Conservation (phyloP, 2,888 invertebrate genomes). For the Pollenia griseotomentosa region DNA sequence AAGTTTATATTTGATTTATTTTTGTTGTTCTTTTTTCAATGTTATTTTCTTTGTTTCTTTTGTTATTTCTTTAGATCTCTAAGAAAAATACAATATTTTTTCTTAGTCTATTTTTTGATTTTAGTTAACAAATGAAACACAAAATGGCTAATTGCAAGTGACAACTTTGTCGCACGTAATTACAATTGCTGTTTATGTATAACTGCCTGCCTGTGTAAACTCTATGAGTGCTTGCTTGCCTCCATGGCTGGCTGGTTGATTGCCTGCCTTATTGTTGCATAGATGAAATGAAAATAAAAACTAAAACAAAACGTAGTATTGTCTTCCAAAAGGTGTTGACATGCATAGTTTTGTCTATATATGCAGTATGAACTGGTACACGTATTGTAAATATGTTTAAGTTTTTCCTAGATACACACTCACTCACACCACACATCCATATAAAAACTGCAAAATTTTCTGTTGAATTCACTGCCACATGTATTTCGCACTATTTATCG, state of each 20-base stretch:
- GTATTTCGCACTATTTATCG: conserved; percentile 55
- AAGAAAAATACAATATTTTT: background rate
- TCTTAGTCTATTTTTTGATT: conserved; percentile 16
- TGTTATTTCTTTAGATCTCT: conserved; percentile 43
- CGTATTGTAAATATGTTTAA: conserved; percentile 40
- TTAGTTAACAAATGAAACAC: conserved; percentile 70
- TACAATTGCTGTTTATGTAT: conserved; percentile 74
- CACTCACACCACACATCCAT: background rate
- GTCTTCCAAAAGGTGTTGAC: conserved; percentile 75
- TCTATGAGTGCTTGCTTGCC: conserved; percentile 46
- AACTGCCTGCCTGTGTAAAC: conserved; percentile 55
- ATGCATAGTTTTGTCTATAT: conserved; percentile 73
- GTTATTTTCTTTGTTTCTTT: conserved; percentile 44
- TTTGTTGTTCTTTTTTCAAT: conserved; percentile 34
- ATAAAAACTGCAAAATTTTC: background rate
- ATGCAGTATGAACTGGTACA: conserved; percentile 44
- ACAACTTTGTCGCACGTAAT: conserved; percentile 76
- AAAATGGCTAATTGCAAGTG: conserved; percentile 76
- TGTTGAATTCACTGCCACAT: conserved; percentile 24
- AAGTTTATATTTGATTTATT: conserved; percentile 48
- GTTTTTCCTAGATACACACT: conserved; percentile 21
- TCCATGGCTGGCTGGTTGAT: background rate
- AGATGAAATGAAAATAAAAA: conserved; percentile 34
- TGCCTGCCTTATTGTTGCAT: conserved; percentile 34
- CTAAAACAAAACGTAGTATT: conserved; percentile 59